Evolutionary conservation across 2,797 vertebrate genomes (phyloP).

Genomic region (Galagoides demidoff): DNA sequence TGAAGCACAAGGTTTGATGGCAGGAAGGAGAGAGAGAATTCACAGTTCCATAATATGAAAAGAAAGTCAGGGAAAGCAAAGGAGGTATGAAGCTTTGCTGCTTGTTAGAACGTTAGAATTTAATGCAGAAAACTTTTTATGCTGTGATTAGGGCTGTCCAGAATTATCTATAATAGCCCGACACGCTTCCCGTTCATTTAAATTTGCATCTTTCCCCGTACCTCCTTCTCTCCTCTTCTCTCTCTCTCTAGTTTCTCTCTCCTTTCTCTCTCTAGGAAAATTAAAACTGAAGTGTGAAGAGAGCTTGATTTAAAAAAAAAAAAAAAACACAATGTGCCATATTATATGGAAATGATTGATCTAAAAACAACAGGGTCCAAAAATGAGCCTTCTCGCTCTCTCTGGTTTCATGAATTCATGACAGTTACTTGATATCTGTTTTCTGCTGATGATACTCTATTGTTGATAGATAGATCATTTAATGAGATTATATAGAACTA

Average conservation of each 20-base stretch:
- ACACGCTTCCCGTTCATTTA: not conserved
- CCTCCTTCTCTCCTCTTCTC: not conserved
- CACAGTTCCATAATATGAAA: not conserved
- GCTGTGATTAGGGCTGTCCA: not conserved
- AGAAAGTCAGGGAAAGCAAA: not conserved
- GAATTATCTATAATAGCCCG: not conserved
- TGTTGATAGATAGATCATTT: not conserved
- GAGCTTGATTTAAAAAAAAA: not conserved
- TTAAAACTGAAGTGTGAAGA: not conserved
- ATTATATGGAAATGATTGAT: not conserved
- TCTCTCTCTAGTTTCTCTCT: not conserved
- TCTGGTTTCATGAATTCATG: not conserved
- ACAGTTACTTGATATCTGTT: not conserved
- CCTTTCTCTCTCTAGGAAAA: not conserved
- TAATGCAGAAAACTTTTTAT: not conserved
- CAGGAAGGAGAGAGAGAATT: not conserved
- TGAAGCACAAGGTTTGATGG: not conserved
- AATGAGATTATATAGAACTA: not conserved
- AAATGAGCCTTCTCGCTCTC: not conserved
- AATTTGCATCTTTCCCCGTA: not conserved
- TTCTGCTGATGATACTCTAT: not conserved
- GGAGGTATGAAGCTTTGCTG: not conserved
- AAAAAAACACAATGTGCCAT: not conserved
- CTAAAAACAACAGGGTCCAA: not conserved
- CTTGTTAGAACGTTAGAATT: not conserved